These are phyloP conservation scores for Cranoglanis bouderius DNA, from an alignment of 2,113 vertebrate genomes.

Conservation along the genomic window DNA sequence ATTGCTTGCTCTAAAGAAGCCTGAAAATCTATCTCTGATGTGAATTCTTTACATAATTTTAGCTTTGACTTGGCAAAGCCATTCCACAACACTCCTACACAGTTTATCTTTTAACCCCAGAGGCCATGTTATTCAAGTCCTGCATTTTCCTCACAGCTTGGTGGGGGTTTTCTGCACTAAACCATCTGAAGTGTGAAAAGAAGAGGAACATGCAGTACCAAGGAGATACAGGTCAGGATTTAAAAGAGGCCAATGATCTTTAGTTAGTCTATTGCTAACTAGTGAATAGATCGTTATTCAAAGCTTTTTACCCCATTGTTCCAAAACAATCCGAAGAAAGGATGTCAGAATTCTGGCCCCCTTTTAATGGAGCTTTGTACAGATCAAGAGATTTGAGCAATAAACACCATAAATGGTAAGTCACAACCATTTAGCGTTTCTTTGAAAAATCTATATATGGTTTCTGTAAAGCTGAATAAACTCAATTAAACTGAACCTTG, in stretches of 20 bases:
- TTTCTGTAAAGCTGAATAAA: too few species aligned
- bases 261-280: background rate
- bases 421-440: background rate
- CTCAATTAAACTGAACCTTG: too few species aligned
- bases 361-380: background rate
- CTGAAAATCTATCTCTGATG: background rate
- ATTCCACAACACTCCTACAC: background rate
- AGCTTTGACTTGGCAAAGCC: background rate
- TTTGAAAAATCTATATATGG: background rate
- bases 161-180: background rate
- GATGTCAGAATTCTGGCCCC: background rate
- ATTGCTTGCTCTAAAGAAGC: background rate
- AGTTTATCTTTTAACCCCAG: background rate
- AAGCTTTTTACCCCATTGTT: background rate
- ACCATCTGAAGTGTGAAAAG: background rate
- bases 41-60: conserved; percentile 22
- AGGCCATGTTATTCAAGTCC: background rate
- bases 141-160: background rate
- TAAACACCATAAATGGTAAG: background rate
- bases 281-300: background rate
- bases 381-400: background rate
- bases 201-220: background rate
- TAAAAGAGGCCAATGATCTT: background rate
- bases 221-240: background rate
- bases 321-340: background rate